Evolutionary conservation across 92 coral and sea anemone species (phyloP), one percentile per base, ranked within the genome.

Genomic region (Desmophyllum pertusum): DNA sequence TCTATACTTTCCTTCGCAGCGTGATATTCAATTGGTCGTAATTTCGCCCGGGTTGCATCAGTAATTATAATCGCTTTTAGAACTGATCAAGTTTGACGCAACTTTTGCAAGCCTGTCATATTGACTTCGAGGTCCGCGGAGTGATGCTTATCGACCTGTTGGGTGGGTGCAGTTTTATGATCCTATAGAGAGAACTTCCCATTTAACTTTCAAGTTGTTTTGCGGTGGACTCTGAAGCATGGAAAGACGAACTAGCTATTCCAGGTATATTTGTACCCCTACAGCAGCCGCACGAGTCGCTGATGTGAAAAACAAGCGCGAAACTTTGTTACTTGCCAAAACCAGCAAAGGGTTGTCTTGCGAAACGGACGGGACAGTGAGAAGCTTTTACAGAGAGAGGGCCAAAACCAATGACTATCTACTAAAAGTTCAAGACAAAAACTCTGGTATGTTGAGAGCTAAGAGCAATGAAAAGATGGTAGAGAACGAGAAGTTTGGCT

Each of bases 261-360:
- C 81, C 81, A 77, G 70, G 51, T 10, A 19, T 35, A 14, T 39
- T 45, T 27, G 23, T 80, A 31, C 31, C 30, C 36, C 76, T 14
- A 81, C 85, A 13, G 53, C 77, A 33, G 72, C 85, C 10, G 67
- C 40, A 15, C 59, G 78, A n/a, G 25, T 81, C 11, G 85, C 85
- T 10, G 46, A 27, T 10, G 85, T 70, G 2, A 50, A 38, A 81
- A 81, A 81, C 45, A 81, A 48, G 53, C 85, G 79, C 0, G 85
- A 81, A 31, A 55, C 52, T 7, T 31, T 81, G 39, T 31, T 70
- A 27, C 85, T 81, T 52, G 77, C 70, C 0, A 70, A 43, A 27
- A 5, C 62, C n/a, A 69, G 52, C 21, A 51, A 51, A 70, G 41
- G 79, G 18, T 40, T 81, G 17, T 40, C 68, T 39, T 4, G 35